phyloP scores from a whole-genome alignment of 2,888 invertebrate species.

The Drosophila ezoana region DNA sequence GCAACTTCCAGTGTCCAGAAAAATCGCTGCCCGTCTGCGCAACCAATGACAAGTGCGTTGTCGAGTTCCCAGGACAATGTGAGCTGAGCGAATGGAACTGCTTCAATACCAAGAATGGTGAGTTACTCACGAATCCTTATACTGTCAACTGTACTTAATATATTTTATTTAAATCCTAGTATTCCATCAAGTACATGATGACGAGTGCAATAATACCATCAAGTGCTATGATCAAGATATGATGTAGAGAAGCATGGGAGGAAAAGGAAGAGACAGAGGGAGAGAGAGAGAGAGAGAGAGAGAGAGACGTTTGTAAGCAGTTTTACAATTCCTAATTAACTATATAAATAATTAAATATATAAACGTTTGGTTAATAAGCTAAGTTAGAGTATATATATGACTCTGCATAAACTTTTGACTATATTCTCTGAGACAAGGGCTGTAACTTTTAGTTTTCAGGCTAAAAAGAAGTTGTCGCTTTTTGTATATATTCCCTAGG shows the following conservation, averaged over 20 bases:
- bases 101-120: conserved; percentile 71
- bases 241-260: conserved; percentile 25
- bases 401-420: too few species aligned
- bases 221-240: conserved; percentile 63
- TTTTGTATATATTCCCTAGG: too few species aligned
- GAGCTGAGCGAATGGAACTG: conserved; percentile 72
- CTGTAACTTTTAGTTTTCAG: too few species aligned
- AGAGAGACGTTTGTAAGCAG: background rate
- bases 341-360: background rate
- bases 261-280: background rate
- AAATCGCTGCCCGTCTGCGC: conserved; percentile 67
- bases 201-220: conserved; percentile 59
- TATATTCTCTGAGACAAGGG: too few species aligned
- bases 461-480: too few species aligned
- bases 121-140: background rate
- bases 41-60: conserved; percentile 65
- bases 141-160: background rate
- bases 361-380: background rate
- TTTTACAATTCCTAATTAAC: conserved; percentile 2
- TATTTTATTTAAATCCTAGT: conserved; percentile 25
- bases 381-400: background rate
- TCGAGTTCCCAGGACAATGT: conserved; percentile 68
- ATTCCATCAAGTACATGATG: conserved; percentile 66
- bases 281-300: background rate
- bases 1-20: conserved; percentile 60